These are phyloP conservation scores for Himalopsyche japonica DNA, from an alignment of 2,888 invertebrate species.

Conservation along the genomic window DNA sequence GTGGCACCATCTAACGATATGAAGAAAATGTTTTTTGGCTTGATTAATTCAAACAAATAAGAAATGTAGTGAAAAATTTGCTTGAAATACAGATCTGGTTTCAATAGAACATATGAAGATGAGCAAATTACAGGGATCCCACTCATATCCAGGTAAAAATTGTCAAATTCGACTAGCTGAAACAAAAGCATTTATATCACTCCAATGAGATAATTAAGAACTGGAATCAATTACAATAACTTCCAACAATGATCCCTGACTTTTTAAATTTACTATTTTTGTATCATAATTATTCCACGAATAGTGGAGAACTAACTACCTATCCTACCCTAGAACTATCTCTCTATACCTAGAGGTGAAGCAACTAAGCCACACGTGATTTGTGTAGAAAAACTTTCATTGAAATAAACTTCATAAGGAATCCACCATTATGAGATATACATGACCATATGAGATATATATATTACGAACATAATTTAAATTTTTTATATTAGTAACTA, in stretches of 20 bases:
- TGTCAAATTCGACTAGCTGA: conserved; percentile 97
- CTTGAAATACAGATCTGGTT: conserved; percentile 87
- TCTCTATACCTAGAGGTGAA: too few species aligned
- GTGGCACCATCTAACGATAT: conserved; percentile 98
- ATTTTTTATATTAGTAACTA: neutral
- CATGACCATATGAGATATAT: too few species aligned
- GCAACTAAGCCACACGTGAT: too few species aligned
- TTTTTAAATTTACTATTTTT: too few species aligned
- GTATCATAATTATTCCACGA: too few species aligned
- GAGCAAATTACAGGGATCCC: conserved; percentile 97
- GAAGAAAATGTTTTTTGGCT: conserved; percentile 91
- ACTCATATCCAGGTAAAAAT: conserved; percentile 95
- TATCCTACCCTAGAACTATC: too few species aligned
- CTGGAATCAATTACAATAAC: neutral
- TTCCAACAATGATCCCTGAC: too few species aligned
- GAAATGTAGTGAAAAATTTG: conserved; percentile 93
- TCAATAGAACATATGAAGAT: conserved; percentile 89
- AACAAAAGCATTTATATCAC: conserved; percentile 39
- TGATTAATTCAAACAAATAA: conserved; percentile 88
- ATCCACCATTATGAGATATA: too few species aligned
- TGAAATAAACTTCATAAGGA: too few species aligned
- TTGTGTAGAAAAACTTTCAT: too few species aligned
- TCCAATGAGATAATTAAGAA: neutral
- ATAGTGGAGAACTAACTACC: too few species aligned
- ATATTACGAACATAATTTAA: too few species aligned